Base-by-base conservation (phyloP, 2,113 vertebrate genomes). In the Gopherus evgoodei region DNA sequence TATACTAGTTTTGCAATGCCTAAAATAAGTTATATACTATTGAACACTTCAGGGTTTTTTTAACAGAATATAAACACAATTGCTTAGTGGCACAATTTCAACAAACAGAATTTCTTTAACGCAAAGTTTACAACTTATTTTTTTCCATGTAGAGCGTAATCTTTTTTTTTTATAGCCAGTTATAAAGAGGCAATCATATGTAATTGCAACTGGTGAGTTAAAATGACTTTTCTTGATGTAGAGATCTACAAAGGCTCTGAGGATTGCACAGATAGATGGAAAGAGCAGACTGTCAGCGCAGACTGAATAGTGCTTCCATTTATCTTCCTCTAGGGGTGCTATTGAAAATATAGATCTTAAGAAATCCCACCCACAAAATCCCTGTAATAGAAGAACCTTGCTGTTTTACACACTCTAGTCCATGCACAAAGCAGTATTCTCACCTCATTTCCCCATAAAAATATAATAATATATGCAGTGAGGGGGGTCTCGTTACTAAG, bases 31-130 rank as follows among this genome's bases (percentile, higher is more conserved):
- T 6, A 0, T 16, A 13, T 42, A 44, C 38, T 62, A 57, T 87
- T 79, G 78, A 57, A 3, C 8, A 76, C 1, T 53, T 62, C 21
- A 35, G 25, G 56, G 22, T 12, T 13, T 44, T n/a, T 80, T 0
- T 24, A 72, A 84, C 3, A 27, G 0, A 14, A 14, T 89, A 82
- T 16, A 85, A 93, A 50, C 3, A 50, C 69, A 27, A 21, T 91
- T 92, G n/a, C 52, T 96, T 90, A 84, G 84, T 78, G 89, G 4
- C n/a, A 81, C 3, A 42, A 83, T 92, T 97, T 92, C 54, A 94
- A 80, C 38, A 95, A 93, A 29, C 16, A 53, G 35, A 96, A 92
- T 87, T 84, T 19, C 5, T 88, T 92, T 65, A 62, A 90, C 93
- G 14, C 2, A 11, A 87, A 94, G 80, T 16, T 72, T 31, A 44